These are phyloP conservation scores for Xylocampa areola DNA, from an alignment of 2,888 invertebrate species.

Conservation along the genomic window DNA sequence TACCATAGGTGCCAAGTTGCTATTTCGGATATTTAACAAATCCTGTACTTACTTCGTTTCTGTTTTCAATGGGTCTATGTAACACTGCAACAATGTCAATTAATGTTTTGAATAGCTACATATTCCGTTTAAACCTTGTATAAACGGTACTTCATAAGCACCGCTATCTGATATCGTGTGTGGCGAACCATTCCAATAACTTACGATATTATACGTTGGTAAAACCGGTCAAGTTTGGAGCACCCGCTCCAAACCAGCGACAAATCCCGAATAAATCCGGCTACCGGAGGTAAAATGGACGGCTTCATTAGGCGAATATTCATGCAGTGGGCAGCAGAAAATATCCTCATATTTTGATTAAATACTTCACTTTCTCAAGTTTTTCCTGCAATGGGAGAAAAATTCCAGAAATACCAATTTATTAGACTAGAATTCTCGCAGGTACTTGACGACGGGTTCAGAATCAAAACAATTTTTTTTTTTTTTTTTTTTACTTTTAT, in stretches of 20 bases:
- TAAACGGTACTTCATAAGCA: slow-evolving; percentile 17
- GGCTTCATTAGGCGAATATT: slow-evolving; percentile 36
- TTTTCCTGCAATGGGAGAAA: slow-evolving; percentile 17
- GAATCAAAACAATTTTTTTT: no score
- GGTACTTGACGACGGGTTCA: no score
- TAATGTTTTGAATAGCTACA: neutral
- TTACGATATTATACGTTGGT: slow-evolving; percentile 32
- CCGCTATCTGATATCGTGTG: slow-evolving; percentile 21
- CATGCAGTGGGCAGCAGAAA: slow-evolving; percentile 14
- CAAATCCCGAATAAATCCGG: slow-evolving; percentile 48
- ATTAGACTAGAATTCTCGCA: no score
- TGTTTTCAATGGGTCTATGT: no score
- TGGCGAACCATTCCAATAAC: slow-evolving; percentile 39
- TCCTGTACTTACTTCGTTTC: no score
- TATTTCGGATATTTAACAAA: no score
- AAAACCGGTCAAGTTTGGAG: slow-evolving; percentile 36
- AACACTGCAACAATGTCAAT: neutral
- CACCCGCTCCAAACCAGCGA: slow-evolving; percentile 23
- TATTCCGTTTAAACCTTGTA: slow-evolving; percentile 2
- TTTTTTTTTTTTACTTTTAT: no score
- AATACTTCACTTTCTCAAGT: slow-evolving; percentile 22
- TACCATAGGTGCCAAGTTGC: no score
- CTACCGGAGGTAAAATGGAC: slow-evolving; percentile 29
- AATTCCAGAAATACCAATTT: no score
- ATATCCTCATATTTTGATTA: slow-evolving; percentile 32